phyloP scores from a whole-genome alignment of 2,113 vertebrate species.

The Stictonetta naevosa region DNA sequence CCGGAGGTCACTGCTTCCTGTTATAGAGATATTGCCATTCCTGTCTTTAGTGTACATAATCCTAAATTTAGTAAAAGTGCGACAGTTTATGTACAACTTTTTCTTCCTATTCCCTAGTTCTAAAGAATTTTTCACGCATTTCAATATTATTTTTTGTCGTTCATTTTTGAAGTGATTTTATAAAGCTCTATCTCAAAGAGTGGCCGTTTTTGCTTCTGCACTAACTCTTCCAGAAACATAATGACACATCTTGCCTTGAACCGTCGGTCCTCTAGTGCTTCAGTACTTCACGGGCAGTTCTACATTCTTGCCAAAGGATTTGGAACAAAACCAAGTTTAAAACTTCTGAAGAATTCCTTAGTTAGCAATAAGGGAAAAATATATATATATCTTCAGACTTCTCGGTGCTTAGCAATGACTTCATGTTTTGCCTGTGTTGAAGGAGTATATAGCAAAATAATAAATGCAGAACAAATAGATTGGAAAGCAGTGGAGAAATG shows the following conservation, averaged over 20 bases:
- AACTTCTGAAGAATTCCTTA: not conserved
- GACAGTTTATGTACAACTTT: not conserved
- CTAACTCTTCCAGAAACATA: not conserved
- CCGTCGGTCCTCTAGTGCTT: not conserved
- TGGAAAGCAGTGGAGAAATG: not conserved
- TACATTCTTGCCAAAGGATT: not conserved
- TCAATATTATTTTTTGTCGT: not conserved
- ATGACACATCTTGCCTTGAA: not conserved
- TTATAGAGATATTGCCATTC: not conserved
- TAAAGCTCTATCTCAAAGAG: not conserved
- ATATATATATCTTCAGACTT: not conserved
- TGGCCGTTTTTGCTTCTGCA: not conserved
- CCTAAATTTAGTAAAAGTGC: not conserved
- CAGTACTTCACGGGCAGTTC: not conserved
- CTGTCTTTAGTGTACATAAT: not conserved
- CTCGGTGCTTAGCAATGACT: not conserved
- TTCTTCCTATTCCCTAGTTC: not conserved
- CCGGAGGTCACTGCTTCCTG: not conserved
- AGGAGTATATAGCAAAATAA: not conserved
- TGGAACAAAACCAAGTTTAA: not conserved
- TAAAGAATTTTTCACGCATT: not conserved
- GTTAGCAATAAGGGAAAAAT: not conserved
- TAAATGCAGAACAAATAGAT: not conserved
- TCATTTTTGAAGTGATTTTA: not conserved
- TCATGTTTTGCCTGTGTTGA: rapidly evolving